A percentile compares a stretch with the other conserved stretches of the same genome.
These are phyloP conservation scores for Pseudomyrmex sp. DNA, from an alignment of 1,140 invertebrate species.

Conservation along the genomic window DNA sequence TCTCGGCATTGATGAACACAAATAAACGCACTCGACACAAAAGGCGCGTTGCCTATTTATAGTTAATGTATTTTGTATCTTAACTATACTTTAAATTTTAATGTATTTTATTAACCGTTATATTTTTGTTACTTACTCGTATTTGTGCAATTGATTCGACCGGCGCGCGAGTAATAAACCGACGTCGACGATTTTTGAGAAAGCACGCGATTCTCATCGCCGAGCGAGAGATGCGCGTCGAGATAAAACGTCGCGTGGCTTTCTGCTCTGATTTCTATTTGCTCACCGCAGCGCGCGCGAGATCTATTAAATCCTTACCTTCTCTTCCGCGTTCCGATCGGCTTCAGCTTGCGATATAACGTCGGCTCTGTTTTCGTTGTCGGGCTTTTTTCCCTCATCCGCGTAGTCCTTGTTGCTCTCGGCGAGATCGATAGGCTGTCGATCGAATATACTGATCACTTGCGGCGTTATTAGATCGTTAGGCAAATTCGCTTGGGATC, in stretches of 20 bases:
- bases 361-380: background rate
- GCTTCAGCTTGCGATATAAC: slow-evolving; percentile 5
- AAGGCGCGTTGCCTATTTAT: background rate
- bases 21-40: background rate
- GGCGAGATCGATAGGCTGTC: background rate
- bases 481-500: slow-evolving; percentile 34
- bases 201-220: background rate
- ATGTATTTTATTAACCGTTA: no score
- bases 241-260: slow-evolving; percentile 47
- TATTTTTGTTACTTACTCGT: no score
- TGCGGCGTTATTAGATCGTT: slow-evolving; percentile 5
- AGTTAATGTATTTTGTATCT: no score
- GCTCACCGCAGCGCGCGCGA: slow-evolving; percentile 7
- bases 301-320: slow-evolving; percentile 68
- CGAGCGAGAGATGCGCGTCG: slow-evolving; percentile 21
- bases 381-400: slow-evolving; percentile 48
- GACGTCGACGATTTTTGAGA: background rate
- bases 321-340: slow-evolving; percentile 62
- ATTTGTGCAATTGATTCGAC: no score
- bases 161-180: slow-evolving; percentile 15
- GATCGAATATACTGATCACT: slow-evolving; percentile 25
- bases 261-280: slow-evolving; percentile 60
- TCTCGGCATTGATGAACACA: background rate
- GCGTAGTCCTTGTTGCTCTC: slow-evolving; percentile 63
- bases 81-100: no score